Evolutionary conservation across 2,888 invertebrate genomes (phyloP).

Genomic region (Andricus curvator): DNA sequence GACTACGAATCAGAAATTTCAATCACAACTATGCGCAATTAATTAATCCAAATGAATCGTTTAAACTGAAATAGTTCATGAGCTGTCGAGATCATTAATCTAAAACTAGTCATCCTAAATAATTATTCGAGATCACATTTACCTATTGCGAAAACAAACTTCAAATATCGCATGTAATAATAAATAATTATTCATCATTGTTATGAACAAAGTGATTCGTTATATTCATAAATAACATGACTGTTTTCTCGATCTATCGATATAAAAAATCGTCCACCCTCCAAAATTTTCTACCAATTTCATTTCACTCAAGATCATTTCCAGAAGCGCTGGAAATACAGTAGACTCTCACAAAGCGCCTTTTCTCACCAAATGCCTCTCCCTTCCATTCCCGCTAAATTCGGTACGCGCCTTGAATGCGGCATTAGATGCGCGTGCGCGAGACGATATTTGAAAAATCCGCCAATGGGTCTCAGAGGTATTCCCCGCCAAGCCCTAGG

Average conservation of each 20-base stretch:
- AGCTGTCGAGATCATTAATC: not conserved
- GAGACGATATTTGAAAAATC: no score
- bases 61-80: not conserved
- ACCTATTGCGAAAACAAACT: not conserved
- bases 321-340: no score
- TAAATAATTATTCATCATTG: not conserved
- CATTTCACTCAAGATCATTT: not conserved
- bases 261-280: not conserved
- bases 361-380: no score
- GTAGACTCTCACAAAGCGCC: no score
- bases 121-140: not conserved
- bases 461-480: no score
- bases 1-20: not conserved
- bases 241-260: slow-evolving; percentile 1
- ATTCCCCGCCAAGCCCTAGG: no score
- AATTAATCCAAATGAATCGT: not conserved
- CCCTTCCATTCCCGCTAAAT: no score
- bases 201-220: not conserved
- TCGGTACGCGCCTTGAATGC: no score
- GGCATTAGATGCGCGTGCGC: no score
- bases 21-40: not conserved
- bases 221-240: not conserved
- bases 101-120: not conserved
- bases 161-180: not conserved
- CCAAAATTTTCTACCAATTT: not conserved